These are phyloP conservation scores for Cynoglossus semilaevis DNA, from an alignment of 2,113 vertebrate genomes.

Conservation along the genomic window DNA sequence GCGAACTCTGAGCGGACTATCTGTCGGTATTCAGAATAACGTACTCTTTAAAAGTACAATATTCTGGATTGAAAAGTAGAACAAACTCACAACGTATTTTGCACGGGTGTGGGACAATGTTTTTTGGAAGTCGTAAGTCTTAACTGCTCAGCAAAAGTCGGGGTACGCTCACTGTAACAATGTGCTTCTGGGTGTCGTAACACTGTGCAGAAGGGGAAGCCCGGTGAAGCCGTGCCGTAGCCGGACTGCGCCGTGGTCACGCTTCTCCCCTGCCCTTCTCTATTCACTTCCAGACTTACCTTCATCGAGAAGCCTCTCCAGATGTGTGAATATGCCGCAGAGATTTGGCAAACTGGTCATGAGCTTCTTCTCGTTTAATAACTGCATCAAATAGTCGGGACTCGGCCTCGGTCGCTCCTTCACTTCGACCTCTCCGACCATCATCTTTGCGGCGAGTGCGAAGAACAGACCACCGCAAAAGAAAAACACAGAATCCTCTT, in stretches of 20 bases:
- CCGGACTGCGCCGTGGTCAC: slow-evolving; percentile 51
- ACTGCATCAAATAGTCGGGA: slow-evolving; percentile 85
- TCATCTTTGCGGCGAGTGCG: slow-evolving; percentile 77
- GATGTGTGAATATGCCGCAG: slow-evolving; percentile 84
- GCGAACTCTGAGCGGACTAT: slow-evolving; percentile 42
- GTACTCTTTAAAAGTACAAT: not conserved
- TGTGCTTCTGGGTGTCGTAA: slow-evolving; percentile 6
- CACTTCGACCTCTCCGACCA: slow-evolving; percentile 86
- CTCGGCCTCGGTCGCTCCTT: slow-evolving; percentile 86
- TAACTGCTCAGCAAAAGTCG: slow-evolving; percentile 5
- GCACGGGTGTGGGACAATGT: not conserved
- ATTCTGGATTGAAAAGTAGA: not conserved
- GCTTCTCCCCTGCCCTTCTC: not conserved
- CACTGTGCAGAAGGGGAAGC: slow-evolving; percentile 39
- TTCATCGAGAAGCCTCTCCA: slow-evolving; percentile 82
- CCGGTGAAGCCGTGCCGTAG: slow-evolving; percentile 3
- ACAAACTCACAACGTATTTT: not conserved
- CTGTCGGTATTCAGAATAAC: too few species aligned
- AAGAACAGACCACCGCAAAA: slow-evolving; percentile 62
- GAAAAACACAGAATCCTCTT: slow-evolving; percentile 68
- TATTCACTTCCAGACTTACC: slow-evolving; percentile 60
- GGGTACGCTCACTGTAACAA: not conserved
- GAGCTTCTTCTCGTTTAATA: slow-evolving; percentile 84
- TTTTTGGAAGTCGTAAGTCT: not conserved
- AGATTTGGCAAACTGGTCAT: slow-evolving; percentile 84